These are phyloP conservation scores for Rhagium mordax DNA, from an alignment of 2,888 invertebrate genomes.

Conservation along the genomic window DNA sequence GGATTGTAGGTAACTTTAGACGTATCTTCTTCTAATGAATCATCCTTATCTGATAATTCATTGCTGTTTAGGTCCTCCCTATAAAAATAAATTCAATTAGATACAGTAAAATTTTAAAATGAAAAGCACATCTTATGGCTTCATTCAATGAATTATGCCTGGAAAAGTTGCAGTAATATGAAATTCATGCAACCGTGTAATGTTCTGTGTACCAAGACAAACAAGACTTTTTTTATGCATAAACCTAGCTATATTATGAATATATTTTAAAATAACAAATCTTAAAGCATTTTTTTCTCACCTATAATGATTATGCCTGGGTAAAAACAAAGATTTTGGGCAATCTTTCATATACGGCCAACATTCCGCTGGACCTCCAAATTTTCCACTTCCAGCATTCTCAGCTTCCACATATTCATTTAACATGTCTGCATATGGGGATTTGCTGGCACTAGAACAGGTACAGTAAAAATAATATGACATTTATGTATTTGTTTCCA, in stretches of 20 bases:
- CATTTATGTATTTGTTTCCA: too few relatives aligned
- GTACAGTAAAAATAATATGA: not conserved
- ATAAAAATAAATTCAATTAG: slow-evolving; percentile 34
- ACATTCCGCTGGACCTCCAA: slow-evolving; percentile 80
- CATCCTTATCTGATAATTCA: slow-evolving; percentile 54
- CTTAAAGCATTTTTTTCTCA: too few relatives aligned
- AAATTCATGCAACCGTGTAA: too few relatives aligned
- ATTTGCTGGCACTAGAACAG: slow-evolving; percentile 81
- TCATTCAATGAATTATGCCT: too few relatives aligned
- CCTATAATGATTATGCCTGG: slow-evolving; percentile 73
- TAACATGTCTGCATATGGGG: slow-evolving; percentile 82
- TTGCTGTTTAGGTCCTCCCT: slow-evolving; percentile 57
- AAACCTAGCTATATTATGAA: too few relatives aligned
- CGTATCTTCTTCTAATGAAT: slow-evolving; percentile 44
- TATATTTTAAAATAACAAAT: too few relatives aligned
- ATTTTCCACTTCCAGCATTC: slow-evolving; percentile 79
- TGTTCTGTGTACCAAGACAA: too few relatives aligned
- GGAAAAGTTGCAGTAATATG: too few relatives aligned
- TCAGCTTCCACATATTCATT: slow-evolving; percentile 88
- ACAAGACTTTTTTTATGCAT: too few relatives aligned
- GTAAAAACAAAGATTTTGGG: slow-evolving; percentile 84
- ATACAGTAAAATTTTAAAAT: not conserved
- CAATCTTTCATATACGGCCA: slow-evolving; percentile 89
- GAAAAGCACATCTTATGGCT: not conserved
- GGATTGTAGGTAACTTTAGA: slow-evolving; percentile 63